Conservation (phyloP, 2,888 invertebrate species). For the Nasonovia ribisnigri region DNA sequence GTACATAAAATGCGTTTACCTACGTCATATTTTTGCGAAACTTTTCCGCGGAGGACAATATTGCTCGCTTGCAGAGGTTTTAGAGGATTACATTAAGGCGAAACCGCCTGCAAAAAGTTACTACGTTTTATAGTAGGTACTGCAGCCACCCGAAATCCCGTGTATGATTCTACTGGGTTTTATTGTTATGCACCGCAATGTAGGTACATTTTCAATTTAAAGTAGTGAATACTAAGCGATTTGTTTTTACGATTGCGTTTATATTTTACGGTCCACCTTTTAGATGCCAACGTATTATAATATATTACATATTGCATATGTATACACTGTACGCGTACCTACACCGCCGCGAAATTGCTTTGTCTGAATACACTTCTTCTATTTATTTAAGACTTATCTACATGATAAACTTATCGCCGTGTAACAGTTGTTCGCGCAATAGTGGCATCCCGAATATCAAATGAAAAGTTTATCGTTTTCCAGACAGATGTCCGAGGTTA, state of each 20-base stretch:
- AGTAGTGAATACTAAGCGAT: conserved; percentile 48
- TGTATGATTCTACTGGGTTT: conserved; percentile 21
- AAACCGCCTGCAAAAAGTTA: conserved; percentile 37
- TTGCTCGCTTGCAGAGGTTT: not conserved
- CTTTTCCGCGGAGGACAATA: conserved; percentile 12
- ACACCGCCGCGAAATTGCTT: conserved; percentile 9
- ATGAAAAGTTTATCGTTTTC: conserved; percentile 30
- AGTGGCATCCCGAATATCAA: not conserved
- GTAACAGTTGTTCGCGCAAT: conserved; percentile 25
- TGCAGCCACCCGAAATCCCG: not conserved
- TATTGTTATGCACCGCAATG: conserved; percentile 13
- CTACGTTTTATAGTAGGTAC: not conserved
- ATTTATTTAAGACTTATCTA: conserved; percentile 11
- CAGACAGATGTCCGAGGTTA: not conserved
- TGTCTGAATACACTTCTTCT: not conserved
- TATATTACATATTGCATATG: not conserved
- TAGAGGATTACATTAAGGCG: conserved; percentile 21
- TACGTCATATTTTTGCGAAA: not conserved
- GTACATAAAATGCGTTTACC: not conserved
- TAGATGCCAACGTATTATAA: not conserved
- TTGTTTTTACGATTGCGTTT: conserved; percentile 35
- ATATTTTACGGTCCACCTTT: conserved; percentile 12
- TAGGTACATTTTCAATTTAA: conserved; percentile 47
- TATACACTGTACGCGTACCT: not conserved
- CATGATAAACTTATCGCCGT: not conserved